Base-by-base conservation (phyloP, 2,113 vertebrate species). In the Eudyptes chrysolophus region DNA sequence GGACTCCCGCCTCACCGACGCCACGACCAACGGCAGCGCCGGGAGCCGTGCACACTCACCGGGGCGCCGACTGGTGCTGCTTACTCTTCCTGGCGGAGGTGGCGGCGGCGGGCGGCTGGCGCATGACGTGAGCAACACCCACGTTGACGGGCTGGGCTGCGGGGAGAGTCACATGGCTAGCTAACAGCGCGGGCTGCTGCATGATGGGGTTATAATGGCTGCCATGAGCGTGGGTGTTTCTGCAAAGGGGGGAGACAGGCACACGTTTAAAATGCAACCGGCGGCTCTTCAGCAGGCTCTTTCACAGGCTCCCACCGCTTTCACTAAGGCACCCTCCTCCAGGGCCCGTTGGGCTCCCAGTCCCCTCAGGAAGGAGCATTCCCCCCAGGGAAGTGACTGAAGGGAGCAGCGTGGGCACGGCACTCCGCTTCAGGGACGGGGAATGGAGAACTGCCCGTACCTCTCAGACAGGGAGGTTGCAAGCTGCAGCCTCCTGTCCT, bases 141-240 rank as follows among this genome's bases (percentile, higher is more conserved):
- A 99, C 99, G 57, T 99, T 99, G 95, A 99, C 98, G 16, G 99
- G 99, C 98, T 99, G 99, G 87, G 99, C 99, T 24, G 99, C 98
- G 17, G 99, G 99, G 76, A 99, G 99, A 15, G 99, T 98, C 97
- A 99, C 99, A 1, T 99, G 99, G 97, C 99, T 98, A 2, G 99
- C 98, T 93, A 99, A 94, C 89, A 99, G 98, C 16, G 99, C 97
- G 5, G 99, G 99, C 98, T 99, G 99, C 98, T 99, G 99, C 99
- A 99, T 99, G 98, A 99, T 99, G 98, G 99, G 99, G 98, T 99
- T 99, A 77, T 99, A 99, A 98, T 99, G 99, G 98, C 98, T 99
- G 96, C 99, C 98, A 4, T 99, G 99, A 87, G 99, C 98, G 25
- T 99, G 99, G 8, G 99, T 98, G 97, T 99, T 99, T 89, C 98